phyloP scores from a whole-genome alignment of 23 tunicate species.

The Trididemnum clinides region DNA sequence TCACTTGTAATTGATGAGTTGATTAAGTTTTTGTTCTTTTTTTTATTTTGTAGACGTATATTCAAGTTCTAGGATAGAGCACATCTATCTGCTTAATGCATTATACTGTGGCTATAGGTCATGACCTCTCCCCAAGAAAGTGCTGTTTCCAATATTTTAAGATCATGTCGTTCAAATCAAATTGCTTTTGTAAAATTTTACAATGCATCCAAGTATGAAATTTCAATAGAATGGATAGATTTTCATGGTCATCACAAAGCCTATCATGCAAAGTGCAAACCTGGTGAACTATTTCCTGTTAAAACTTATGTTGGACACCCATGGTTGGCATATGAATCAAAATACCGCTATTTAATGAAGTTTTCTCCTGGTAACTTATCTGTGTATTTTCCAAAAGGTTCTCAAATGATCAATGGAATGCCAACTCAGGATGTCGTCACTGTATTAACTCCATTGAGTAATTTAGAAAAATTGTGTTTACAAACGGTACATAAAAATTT shows the following conservation, averaged over 20 bases:
- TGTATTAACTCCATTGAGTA: conserved; percentile 18
- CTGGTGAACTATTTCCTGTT: conserved; percentile 1
- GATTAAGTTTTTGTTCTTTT: too few species aligned
- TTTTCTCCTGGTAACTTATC: conserved; percentile 14
- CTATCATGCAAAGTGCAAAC: neutral
- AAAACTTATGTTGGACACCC: conserved; percentile 73
- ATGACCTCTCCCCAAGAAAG: too few species aligned
- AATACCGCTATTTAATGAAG: conserved; percentile 17
- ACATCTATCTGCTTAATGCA: too few species aligned
- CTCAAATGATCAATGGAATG: neutral
- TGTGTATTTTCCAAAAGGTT: conserved; percentile 35
- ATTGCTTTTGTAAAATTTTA: conserved; percentile 50
- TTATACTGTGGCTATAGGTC: too few species aligned
- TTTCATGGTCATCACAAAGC: conserved; percentile 38
- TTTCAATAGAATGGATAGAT: conserved; percentile 61
- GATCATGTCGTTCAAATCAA: conserved; percentile 27
- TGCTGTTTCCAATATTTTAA: conserved; percentile 31
- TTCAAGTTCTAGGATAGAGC: too few species aligned
- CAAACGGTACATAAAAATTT: conserved; percentile 24
- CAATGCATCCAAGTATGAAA: conserved; percentile 4
- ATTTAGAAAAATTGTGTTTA: conserved; percentile 33
- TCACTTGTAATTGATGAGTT: too few species aligned
- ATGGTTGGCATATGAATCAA: conserved; percentile 44
- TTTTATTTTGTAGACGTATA: too few species aligned
- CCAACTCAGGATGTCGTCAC: conserved; percentile 8